A percentile compares a stretch with the other conserved stretches of the same genome.
Conservation (phyloP, 2,888 invertebrate genomes). For the Anodontia alba region DNA sequence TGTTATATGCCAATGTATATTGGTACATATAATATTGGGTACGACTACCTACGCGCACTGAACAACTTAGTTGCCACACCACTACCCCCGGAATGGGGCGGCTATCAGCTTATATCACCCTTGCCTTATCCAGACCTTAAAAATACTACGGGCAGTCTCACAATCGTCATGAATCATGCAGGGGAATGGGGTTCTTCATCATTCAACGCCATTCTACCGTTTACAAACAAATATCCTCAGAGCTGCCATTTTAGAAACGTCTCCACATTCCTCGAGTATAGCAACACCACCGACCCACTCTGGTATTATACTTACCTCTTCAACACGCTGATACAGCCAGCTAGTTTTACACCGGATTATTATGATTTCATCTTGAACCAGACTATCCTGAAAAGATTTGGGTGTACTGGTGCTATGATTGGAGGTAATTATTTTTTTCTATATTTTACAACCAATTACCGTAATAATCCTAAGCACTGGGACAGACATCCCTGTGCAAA, state of each 20-base stretch:
- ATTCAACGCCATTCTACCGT: slow-evolving; percentile 38
- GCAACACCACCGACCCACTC: slow-evolving; percentile 19
- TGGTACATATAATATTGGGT: slow-evolving; percentile 7
- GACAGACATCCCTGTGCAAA: too few relatives aligned
- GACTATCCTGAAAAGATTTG: slow-evolving; percentile 15
- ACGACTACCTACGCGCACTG: slow-evolving; percentile 23
- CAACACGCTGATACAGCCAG: slow-evolving; percentile 48
- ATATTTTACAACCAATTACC: too few relatives aligned
- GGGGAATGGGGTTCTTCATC: slow-evolving; percentile 48
- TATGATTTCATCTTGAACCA: slow-evolving; percentile 33
- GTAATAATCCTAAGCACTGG: background rate
- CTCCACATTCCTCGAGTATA: slow-evolving; percentile 54
- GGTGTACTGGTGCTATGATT: slow-evolving; percentile 46
- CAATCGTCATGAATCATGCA: slow-evolving; percentile 41
- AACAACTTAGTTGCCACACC: slow-evolving; percentile 32
- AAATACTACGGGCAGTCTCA: slow-evolving; percentile 14
- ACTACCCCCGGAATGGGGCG: slow-evolving; percentile 57
- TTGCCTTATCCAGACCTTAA: background rate
- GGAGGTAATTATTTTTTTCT: slow-evolving; percentile 53
- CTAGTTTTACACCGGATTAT: slow-evolving; percentile 41
- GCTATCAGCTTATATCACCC: slow-evolving; percentile 38
- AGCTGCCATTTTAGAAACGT: slow-evolving; percentile 38
- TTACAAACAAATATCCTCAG: background rate
- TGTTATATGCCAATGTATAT: slow-evolving; percentile 37
- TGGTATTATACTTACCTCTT: slow-evolving; percentile 39